Evolutionary conservation across 2,113 vertebrate genomes (phyloP).

Genomic region (Onychorhynchus coronatus): DNA sequence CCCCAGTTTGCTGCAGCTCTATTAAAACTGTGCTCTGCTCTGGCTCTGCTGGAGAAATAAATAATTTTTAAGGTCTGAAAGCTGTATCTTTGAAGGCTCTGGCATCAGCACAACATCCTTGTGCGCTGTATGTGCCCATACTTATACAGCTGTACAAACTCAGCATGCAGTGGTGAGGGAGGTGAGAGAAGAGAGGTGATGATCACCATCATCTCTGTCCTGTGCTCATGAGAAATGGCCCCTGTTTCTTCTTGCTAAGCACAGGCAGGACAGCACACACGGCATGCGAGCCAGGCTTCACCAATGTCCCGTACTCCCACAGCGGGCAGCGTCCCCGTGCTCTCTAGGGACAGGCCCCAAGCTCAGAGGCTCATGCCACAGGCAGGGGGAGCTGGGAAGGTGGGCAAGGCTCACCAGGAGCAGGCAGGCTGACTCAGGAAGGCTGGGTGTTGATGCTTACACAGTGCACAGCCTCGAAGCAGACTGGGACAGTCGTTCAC

Average conservation of each 20-base stretch:
- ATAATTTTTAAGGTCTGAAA: background rate
- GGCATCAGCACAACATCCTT: background rate
- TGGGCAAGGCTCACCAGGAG: background rate
- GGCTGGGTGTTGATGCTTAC: fast-evolving
- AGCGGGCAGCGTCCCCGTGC: fast-evolving
- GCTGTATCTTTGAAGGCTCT: background rate
- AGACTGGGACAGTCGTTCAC: fast-evolving
- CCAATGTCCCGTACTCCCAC: fast-evolving
- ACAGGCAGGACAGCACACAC: background rate
- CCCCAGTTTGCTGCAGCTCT: background rate
- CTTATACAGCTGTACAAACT: background rate
- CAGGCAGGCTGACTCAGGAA: fast-evolving
- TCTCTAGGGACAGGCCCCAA: background rate
- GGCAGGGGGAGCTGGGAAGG: background rate
- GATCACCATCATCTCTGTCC: background rate
- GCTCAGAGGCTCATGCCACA: background rate
- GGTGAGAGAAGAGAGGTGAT: background rate
- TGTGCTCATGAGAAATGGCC: background rate
- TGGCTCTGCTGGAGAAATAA: background rate
- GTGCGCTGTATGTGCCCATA: fast-evolving
- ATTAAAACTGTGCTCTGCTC: background rate
- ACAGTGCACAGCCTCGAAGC: fast-evolving
- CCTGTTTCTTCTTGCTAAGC: background rate
- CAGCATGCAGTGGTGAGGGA: fast-evolving
- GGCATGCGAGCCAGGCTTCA: background rate